Evolutionary conservation across 2,888 invertebrate genomes (phyloP).

Genomic region (Cryptocephalus primarius): DNA sequence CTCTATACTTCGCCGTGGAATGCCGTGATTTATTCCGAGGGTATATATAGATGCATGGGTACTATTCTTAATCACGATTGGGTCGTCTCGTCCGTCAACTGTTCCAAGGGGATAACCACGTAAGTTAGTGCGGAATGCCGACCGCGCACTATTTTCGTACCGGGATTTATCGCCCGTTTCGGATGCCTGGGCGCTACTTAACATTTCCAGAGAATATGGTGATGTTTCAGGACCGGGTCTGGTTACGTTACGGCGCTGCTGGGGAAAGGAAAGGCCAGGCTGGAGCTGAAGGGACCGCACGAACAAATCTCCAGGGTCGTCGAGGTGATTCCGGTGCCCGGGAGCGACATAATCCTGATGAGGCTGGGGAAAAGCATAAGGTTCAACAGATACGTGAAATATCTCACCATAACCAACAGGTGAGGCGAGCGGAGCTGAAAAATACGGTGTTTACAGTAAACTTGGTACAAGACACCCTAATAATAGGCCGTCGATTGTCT

Average conservation of each 20-base stretch:
- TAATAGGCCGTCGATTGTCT: too few relatives aligned
- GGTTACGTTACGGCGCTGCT: constrained; percentile 53
- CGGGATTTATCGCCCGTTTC: neutral
- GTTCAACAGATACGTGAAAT: constrained; percentile 51
- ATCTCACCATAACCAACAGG: constrained; percentile 19
- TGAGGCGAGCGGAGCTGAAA: constrained; percentile 14
- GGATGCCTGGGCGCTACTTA: too few relatives aligned
- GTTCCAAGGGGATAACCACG: constrained; percentile 37
- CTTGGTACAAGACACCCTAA: too few relatives aligned
- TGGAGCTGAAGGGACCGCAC: constrained; percentile 49
- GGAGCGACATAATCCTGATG: constrained; percentile 50
- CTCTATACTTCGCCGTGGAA: constrained; percentile 57
- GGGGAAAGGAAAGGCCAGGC: constrained; percentile 54
- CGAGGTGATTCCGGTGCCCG: constrained; percentile 44
- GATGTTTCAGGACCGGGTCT: constrained; percentile 35
- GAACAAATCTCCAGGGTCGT: constrained; percentile 59
- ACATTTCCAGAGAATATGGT: too few relatives aligned
- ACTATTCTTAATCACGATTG: constrained; percentile 54
- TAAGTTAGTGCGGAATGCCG: constrained; percentile 23
- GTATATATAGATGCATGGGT: constrained; percentile 58
- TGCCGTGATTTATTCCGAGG: constrained; percentile 60
- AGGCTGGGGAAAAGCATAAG: constrained; percentile 48
- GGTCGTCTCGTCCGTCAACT: constrained; percentile 46
- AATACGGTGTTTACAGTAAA: too few relatives aligned
- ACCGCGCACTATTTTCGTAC: neutral